Base-by-base conservation (phyloP, 2,888 invertebrate genomes). In the Agrilus cyanescens region DNA sequence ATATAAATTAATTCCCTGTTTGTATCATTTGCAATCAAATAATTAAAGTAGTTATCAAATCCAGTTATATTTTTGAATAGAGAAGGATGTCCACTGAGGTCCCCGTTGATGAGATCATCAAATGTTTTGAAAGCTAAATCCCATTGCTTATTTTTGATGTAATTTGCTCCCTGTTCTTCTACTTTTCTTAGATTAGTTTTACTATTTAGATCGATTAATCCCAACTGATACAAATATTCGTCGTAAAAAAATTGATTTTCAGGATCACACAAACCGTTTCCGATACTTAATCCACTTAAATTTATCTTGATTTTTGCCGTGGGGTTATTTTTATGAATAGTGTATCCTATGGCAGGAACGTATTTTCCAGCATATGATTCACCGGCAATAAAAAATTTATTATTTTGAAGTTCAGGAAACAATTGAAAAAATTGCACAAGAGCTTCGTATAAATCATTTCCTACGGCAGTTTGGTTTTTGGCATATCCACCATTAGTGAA, bases 331-430 rank as follows among this genome's bases (percentile, higher is more conserved):
- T 74, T 73, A 53, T 83, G 77, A 43, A 87, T 85, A 1, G 81
- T 77, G 58, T 83, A 78, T 0, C 79, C 76, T 38, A 86, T 63
- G 0, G 89, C 85, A 1, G 93, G 93, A 0, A 80, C 76, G 59
- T 82, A 82, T 60, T 80, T 80, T 1, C 93, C 91, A 34, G 78
- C 90, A 59, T 91, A 91, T 0, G 89, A 90, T 68, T 94, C 93
- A 1, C 94, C 94, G 1, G 87, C 82, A 0, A 89, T 77, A 68
- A 79, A 95, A 62, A 95, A 91, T 39, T 83, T 82, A 54, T 82
- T 82, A 1, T 68, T 59, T 56, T 77, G 77, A 20, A 84, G 67
- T 53, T 87, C 80, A 1, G 84, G 82, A 60, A 93, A 95, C 1
- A 94, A 60, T 49, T 78, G 71, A 62, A 89, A 91, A 61, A 95